These are phyloP conservation scores for Arctocebus calabarensis DNA, from an alignment of 2,797 vertebrate genomes.

Conservation along the genomic window DNA sequence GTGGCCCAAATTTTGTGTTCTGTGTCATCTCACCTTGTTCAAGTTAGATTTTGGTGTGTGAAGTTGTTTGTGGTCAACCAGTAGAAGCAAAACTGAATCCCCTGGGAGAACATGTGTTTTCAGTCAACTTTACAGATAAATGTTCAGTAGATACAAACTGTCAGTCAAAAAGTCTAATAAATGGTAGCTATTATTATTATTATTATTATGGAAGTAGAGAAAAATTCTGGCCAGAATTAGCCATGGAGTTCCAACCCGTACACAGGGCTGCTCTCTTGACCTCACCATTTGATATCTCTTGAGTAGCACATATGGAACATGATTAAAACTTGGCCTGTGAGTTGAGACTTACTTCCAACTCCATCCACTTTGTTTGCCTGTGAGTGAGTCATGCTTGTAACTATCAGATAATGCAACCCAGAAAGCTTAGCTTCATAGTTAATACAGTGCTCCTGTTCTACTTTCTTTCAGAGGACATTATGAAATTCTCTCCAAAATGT, in stretches of 20 bases:
- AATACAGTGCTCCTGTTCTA: rapidly evolving
- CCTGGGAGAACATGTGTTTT: neutral
- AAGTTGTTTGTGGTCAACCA: neutral
- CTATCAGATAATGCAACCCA: neutral
- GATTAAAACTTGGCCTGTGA: neutral
- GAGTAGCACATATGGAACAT: neutral
- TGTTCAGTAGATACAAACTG: neutral
- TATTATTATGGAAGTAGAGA: neutral
- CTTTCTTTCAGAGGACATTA: rapidly evolving
- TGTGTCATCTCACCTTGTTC: neutral
- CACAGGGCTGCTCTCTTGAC: neutral
- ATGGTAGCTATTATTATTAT: neutral
- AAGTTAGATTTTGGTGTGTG: neutral
- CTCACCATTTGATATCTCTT: neutral
- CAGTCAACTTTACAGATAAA: neutral
- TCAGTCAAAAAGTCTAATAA: neutral
- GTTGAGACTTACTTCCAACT: neutral
- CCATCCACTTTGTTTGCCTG: neutral
- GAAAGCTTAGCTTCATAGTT: neutral
- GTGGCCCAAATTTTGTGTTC: neutral
- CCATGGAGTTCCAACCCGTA: neutral
- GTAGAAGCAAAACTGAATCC: neutral
- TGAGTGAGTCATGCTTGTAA: neutral
- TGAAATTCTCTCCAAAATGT: neutral
- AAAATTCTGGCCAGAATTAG: neutral